Conservation (phyloP, 2,113 vertebrate species). For the Cichladusa arquata region DNA sequence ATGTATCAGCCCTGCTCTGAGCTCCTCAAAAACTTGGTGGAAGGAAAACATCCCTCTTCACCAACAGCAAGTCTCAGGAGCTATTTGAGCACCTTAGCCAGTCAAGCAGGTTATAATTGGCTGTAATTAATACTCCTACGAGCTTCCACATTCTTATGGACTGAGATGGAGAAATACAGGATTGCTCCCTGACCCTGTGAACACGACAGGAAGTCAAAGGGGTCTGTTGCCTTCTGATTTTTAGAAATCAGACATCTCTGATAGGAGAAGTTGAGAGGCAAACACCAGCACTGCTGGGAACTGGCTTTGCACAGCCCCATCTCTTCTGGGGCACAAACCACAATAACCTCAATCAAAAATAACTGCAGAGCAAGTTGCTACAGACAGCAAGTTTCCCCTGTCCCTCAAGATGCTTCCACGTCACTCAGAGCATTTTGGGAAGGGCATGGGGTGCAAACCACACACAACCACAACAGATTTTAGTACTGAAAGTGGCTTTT, state of each 20-base stretch:
- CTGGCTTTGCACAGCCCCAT: background rate
- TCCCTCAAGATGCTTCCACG: background rate
- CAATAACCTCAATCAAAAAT: background rate
- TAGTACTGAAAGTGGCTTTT: background rate
- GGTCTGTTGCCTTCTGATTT: background rate
- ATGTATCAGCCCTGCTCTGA: background rate
- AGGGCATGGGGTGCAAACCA: background rate
- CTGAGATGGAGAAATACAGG: background rate
- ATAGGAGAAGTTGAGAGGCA: background rate
- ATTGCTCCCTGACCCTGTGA: background rate
- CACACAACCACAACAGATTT: background rate
- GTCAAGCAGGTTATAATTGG: conserved; percentile 49
- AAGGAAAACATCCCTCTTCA: background rate
- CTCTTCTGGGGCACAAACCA: conserved; percentile 16
- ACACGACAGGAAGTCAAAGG: background rate
- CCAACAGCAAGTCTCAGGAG: background rate
- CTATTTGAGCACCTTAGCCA: background rate
- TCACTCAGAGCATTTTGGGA: background rate
- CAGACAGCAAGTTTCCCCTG: background rate
- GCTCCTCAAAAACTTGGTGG: background rate
- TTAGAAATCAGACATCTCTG: background rate
- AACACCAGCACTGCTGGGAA: background rate
- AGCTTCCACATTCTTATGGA: conserved; percentile 28
- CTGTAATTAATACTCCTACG: conserved; percentile 30
- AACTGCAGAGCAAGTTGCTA: background rate